These are phyloP conservation scores for Lapara coniferarum DNA, from an alignment of 2,888 invertebrate genomes.

Conservation along the genomic window DNA sequence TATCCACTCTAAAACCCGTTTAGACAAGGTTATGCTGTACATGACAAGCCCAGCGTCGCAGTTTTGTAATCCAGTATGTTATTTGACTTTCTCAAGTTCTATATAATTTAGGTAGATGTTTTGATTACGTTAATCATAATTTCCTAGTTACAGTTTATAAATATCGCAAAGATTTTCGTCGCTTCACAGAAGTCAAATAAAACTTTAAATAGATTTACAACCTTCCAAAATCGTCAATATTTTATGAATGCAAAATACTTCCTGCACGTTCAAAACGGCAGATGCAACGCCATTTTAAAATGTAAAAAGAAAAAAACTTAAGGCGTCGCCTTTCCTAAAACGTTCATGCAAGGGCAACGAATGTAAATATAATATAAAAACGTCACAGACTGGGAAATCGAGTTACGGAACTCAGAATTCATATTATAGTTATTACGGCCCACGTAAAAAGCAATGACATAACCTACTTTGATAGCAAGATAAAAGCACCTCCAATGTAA, in stretches of 20 bases:
- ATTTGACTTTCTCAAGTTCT: too few relatives aligned
- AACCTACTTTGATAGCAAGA: not conserved
- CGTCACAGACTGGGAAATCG: not conserved
- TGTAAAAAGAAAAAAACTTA: not conserved
- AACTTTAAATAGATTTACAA: not conserved
- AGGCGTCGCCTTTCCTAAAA: not conserved
- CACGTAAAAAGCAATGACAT: conserved; percentile 20
- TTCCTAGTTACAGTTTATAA: not conserved
- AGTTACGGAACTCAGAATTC: not conserved
- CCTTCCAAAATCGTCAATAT: conserved; percentile 5
- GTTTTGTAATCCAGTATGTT: not conserved
- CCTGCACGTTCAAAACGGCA: conserved; percentile 1
- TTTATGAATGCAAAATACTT: conserved; percentile 9
- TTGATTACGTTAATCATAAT: too few relatives aligned
- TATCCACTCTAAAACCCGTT: conserved; percentile 5
- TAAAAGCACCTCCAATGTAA: conserved; percentile 20
- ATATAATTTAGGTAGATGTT: too few relatives aligned
- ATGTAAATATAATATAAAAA: not conserved
- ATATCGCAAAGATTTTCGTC: not conserved
- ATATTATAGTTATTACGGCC: conserved; percentile 3
- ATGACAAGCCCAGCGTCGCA: not conserved
- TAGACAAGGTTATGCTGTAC: not conserved
- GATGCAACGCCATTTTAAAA: conserved; percentile 13
- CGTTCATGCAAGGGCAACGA: not conserved
- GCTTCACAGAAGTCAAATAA: not conserved